Base-by-base conservation (phyloP, 2,797 vertebrate genomes). In the Choloepus didactylus region DNA sequence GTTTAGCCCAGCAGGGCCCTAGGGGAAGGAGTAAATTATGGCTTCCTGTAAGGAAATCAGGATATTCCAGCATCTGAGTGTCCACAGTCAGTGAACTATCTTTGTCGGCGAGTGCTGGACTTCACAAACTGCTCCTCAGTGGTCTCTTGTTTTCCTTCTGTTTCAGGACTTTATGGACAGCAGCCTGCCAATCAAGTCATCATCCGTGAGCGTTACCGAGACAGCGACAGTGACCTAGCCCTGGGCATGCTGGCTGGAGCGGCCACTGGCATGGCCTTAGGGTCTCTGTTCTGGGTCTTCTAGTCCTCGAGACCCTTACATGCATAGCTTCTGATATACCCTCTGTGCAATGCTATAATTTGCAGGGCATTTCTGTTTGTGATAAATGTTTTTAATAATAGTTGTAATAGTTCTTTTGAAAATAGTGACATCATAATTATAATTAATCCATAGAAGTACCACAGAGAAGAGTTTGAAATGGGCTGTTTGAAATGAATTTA, bases 201-300 rank as follows among this genome's bases (percentile, higher is more conserved):
- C 82, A 99, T 99, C 77, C 98, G 98, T 72, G 99, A 99, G 97
- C 99, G 98, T 29, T 99, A 98, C 88, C 99, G 98, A 8, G 99
- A 99, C 54, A 98, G 98, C 0, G 98, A 99, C 49, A 99, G 99
- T 59, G 99, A 99, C 2, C 97, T 99, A 56, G 99, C 99, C 0
- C 87, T 99, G 97, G 99, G 99, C 87, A 99, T 99, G 99, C 98
- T 99, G 4, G 99, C 99, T 5, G 99, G 99, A 95, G 99, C 99
- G 12, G 99, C 99, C 0, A 99, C 99, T 0, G 99, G 99, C 97
- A 98, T 99, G 99, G 99, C 99, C 35, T 98, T 99, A 3, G 99
- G 99, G 62, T 99, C 99, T 6, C 98, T 99, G 80, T 99, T 99
- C 97, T 99, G 99, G 87, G 99, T 99, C 95, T 99, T 99, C 98